Evolutionary conservation across 2,797 vertebrate genomes (phyloP).

Genomic region (Sebastes melanostomus): DNA sequence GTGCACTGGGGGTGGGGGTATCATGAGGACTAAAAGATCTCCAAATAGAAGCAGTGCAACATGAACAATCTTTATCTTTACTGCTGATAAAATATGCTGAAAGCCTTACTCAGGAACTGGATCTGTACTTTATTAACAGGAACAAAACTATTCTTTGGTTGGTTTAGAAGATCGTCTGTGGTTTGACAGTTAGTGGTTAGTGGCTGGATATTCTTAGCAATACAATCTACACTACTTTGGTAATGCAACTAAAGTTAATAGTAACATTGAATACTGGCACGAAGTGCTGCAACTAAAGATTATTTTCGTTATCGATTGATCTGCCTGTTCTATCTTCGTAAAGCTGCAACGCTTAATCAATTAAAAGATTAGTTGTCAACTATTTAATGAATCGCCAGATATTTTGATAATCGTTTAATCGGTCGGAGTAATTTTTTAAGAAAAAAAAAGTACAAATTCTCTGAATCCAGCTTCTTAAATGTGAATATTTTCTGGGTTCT

Average conservation of each 20-base stretch:
- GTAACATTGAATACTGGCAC: background rate
- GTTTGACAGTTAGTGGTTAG: background rate
- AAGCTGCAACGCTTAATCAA: background rate
- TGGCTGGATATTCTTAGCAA: background rate
- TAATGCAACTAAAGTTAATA: background rate
- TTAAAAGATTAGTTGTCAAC: background rate
- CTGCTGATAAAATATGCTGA: constrained; percentile 47
- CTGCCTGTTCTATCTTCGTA: background rate
- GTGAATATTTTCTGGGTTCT: background rate
- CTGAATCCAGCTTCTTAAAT: background rate
- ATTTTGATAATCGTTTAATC: background rate
- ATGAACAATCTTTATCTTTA: constrained; percentile 48
- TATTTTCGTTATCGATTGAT: background rate
- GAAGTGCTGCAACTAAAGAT: background rate
- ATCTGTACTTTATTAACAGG: background rate
- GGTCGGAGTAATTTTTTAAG: background rate
- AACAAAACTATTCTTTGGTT: constrained; percentile 1
- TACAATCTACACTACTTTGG: no score
- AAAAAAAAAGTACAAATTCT: background rate
- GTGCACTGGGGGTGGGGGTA: constrained; percentile 35
- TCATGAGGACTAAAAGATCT: constrained; percentile 49
- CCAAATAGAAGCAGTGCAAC: constrained; percentile 35
- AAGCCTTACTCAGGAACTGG: constrained; percentile 16
- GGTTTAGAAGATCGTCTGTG: background rate
- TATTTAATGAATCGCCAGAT: background rate